phyloP scores from a whole-genome alignment of 2,113 vertebrate genomes.

The Eretmodus cyanostictus region DNA sequence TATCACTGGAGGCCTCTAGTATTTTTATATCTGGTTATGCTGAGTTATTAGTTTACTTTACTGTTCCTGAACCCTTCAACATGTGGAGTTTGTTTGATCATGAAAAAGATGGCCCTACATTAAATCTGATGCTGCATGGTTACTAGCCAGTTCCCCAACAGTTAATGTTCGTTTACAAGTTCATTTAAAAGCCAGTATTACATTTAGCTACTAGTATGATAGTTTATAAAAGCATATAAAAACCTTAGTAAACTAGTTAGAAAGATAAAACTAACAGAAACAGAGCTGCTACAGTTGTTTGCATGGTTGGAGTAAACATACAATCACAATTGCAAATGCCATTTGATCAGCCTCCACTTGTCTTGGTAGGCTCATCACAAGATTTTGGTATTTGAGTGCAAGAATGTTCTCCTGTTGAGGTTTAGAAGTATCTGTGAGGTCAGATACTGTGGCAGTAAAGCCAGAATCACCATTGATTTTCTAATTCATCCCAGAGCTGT shows the following conservation, averaged over 20 bases:
- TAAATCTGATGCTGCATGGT: not conserved
- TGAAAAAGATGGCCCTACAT: not conserved
- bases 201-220: not conserved
- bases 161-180: not conserved
- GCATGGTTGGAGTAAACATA: not conserved
- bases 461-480: not conserved
- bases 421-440: not conserved
- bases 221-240: not conserved
- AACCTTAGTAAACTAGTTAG: not conserved
- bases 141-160: not conserved
- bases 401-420: not conserved
- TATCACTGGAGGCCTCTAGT: not conserved
- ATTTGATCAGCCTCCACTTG: not conserved
- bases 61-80: not conserved
- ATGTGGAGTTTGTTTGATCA: not conserved
- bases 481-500: not conserved
- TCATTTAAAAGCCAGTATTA: not conserved
- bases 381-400: not conserved
- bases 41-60: not conserved
- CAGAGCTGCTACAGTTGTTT: not conserved
- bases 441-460: not conserved
- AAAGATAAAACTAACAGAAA: not conserved
- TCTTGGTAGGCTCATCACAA: not conserved
- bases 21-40: not conserved
- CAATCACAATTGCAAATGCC: not conserved